Base-by-base conservation (phyloP, 2,113 vertebrate species). In the Sorex araneus region DNA sequence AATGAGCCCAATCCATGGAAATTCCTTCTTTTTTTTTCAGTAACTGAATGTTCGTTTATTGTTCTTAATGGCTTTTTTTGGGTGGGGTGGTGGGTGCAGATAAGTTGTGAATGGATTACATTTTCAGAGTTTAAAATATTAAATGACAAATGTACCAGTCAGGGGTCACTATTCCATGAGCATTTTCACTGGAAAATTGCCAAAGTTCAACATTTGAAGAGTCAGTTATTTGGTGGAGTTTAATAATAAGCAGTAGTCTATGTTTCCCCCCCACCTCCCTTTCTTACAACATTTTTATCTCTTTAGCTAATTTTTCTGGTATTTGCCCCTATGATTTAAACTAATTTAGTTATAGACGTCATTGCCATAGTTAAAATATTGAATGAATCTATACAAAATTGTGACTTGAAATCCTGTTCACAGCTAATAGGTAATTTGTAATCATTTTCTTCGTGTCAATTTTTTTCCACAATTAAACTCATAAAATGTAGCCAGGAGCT, bases 21-120 rank as follows among this genome's bases (percentile, higher is more conserved):
- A 66, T 63, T 16, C 19, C 79, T 0, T 28, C n/a, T 36, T 88
- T 36, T 88, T 36, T 50, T 13, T 82, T 0, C 40, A 18, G 19
- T 34, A 40, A n/a, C 77, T 88, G 27, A 27, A 4, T 28, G 6
- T 45, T 92, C 25, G 13, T 34, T 76, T 91, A 18, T 73, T 83
- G 8, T n/a, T 8, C 64, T 77, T 32, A 67, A 69, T 16, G 11
- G 25, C 57, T 87, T 88, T 47, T 47, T 47, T 47, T 6, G 11
- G 45, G 45, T 47, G 45, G 45, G 11, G 10, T 50, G 57, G 57
- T 54, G 18, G 18, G 19, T 5, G 57, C 36, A 18, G 4, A 12
- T 71, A 69, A 80, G 83, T 86, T 60, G n/a, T 75, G 70, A 87
- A 43, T 64, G 34, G 57, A 30, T 77, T 40, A 89, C 32, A 32